Base-by-base conservation (phyloP, 2,113 vertebrate species). In the Ictalurus punctatus region DNA sequence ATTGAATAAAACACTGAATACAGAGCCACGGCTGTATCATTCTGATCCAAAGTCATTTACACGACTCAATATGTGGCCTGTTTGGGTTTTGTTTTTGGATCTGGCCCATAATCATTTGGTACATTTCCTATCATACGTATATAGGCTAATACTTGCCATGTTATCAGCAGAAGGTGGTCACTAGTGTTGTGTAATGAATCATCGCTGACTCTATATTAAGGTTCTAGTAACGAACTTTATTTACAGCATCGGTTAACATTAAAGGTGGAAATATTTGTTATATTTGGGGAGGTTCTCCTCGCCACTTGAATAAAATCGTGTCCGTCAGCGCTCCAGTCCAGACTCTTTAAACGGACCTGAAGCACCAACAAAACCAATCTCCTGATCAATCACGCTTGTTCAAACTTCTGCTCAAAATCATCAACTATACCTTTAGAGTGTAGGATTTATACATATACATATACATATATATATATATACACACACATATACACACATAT, bases 101-200 rank as follows among this genome's bases (percentile, higher is more conserved):
- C 37, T 58, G 54, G 9, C 30, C 17, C 23, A 4, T 56, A 56
- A 81, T 81, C 16, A 8, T 56, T 17, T 0, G 13, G 23, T 79
- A 27, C 23, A 27, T 48, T 30, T 54, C 48, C 17, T 56, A n/a
- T 86, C 34, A 25, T 44, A 3, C 23, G 23, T 63, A 52, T 52
- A 10, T 10, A 52, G 48, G 48, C 48, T 52, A 12, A 40, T 25
- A 34, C 13, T 52, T 52, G n/a, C 10, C 58, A 63, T 25, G 25
- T 25, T 25, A 87, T 87, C 86, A 80, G 74, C 34, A 44, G n/a
- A 78, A 54, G 59, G 40, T 87, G 76, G 40, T 54, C 44, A 67
- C 44, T 80, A 30, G 76, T 54, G 59, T 16, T 52, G 85, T 63
- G 37, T 59, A 48, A 44, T 86, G 56, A 78, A 79, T 48, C 56